Base-by-base conservation (phyloP, 2,888 invertebrate genomes). In the Ichneumoninae sp. region DNA sequence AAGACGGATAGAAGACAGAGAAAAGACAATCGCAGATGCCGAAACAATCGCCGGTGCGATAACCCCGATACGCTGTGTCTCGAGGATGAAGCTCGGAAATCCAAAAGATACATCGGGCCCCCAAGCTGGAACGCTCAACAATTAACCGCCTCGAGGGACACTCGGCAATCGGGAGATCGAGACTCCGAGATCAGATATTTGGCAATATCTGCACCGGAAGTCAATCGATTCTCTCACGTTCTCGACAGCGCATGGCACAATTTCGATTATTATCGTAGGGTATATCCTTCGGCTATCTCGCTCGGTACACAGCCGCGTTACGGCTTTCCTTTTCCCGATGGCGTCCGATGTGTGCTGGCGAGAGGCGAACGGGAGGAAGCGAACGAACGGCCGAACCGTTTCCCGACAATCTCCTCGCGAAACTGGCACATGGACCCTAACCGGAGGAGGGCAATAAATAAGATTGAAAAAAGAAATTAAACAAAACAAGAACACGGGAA, bases 31-130 rank as follows among this genome's bases (percentile, higher is more conserved):
- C 83, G 80, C 86, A 91, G 91, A 91, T 91, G 83, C 82, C 76
- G 78, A 89, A 88, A 91, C 91, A 91, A 91, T 91, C 87, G 87
- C 50, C 36, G 33, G 10, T 7, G 60, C 87, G 91, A 91, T 91
- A 91, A 89, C 89, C 88, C 76, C 70, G 79, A 84, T 87, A 84
- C 81, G 80, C 76, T 60, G 44, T 66, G 75, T 75, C 60, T 60
- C 76, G 44, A 79, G 83, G 77, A 85, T 81, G 69, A 84, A 68
- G 69, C 71, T 68, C 69, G 19, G 40, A n/a, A 44, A 79, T 47
- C 5, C 36, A 47, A 47, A 30, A n/a, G 13, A 65, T 22, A 33
- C 30, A 33, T 63, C 57, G 22, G 22, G 10, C 63, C 16, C 4
- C n/a, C 63, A 63, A 26, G 63, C 7, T 16, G 63, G 5, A 63